Conservation (phyloP, 2,113 vertebrate species). For the Scolopax mira region DNA sequence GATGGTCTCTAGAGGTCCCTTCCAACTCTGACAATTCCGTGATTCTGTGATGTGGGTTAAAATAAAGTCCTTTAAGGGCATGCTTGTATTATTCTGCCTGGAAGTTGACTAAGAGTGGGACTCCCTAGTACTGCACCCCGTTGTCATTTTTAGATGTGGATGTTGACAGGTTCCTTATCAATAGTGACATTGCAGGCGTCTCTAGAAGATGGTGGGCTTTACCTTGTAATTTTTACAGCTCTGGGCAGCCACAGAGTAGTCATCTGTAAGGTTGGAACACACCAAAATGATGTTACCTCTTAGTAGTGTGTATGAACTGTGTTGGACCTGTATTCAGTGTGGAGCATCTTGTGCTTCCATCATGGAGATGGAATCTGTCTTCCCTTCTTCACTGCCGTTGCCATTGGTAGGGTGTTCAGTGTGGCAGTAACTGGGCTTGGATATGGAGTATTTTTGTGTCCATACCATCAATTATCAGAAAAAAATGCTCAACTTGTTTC, state of each 20-base stretch:
- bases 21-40: too few species aligned
- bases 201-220: not conserved
- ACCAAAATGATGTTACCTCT: fast-evolving
- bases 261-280: not conserved
- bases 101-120: not conserved
- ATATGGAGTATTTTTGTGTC: not conserved
- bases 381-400: not conserved
- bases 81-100: not conserved
- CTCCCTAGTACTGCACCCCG: not conserved
- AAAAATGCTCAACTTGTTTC: not conserved
- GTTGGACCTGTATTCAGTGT: not conserved
- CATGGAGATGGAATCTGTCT: not conserved
- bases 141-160: not conserved
- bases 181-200: not conserved
- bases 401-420: not conserved
- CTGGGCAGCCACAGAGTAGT: not conserved
- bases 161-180: not conserved
- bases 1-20: too few species aligned
- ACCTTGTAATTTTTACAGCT: not conserved
- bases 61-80: not conserved
- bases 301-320: fast-evolving
- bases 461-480: not conserved
- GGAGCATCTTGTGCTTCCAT: not conserved
- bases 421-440: not conserved
- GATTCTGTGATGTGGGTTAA: not conserved